Base-by-base conservation (phyloP, 2,113 vertebrate genomes). In the Dromiciops gliroides region DNA sequence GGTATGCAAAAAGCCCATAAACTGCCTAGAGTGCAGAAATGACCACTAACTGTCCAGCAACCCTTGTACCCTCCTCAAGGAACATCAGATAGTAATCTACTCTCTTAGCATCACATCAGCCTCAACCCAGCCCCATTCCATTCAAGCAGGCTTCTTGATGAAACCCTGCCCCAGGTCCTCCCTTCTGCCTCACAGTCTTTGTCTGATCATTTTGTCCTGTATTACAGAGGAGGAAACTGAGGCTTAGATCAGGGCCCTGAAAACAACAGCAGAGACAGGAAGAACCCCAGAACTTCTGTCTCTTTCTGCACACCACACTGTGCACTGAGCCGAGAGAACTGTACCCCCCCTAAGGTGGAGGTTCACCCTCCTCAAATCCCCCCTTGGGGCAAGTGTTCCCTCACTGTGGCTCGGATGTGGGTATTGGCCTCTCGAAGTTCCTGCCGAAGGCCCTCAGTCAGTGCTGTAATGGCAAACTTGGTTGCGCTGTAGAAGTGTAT, bases 401-500 rank as follows among this genome's bases (percentile, higher is more conserved):
- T 99, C 98, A 99, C 99, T 37, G 99, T 99, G 96, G 99, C 99
- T 97, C 99, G 98, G 98, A 99, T 99, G 96, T 99, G 99, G 37
- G 99, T 99, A 97, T 98, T 99, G 48, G 99, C 99, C 97, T 99
- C 99, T 92, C 99, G 98, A 10, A 99, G 99, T 96, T 99, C 99
- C 96, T 99, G 99, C 95, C 99, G 98, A 90, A 99, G 98, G 90
- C 99, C 99, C 97, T 99, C 99, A 0, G 99, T 99, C 95, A 99
- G 97, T 0, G 99, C 99, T 0, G 99, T 99, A 94, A 99, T 99
- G 0, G 99, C 99, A 0, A 99, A 99, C 98, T 99, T 99, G 95
- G 99, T 99, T 96, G 99, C 99, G 6, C 98, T 99, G 98, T 99
- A 99, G 96, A 99, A 99, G 96, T 99, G 99, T 96, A 97, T 96